phyloP scores from a whole-genome alignment of 2,797 vertebrate species.

The Remorina albescens region DNA sequence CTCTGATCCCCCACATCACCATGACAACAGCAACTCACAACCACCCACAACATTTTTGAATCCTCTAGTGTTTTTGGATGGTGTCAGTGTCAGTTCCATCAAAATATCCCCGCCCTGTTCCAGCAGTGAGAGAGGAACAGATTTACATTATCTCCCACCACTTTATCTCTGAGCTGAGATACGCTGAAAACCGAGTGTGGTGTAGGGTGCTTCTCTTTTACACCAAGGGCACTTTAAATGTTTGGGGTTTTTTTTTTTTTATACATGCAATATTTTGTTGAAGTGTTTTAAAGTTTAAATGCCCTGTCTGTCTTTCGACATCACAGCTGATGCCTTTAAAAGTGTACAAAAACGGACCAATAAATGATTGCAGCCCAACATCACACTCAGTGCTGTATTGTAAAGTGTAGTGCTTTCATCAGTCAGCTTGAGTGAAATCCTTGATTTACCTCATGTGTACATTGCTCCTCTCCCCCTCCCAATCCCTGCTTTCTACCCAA shows the following conservation, averaged over 20 bases:
- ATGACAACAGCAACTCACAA: constrained; percentile 74
- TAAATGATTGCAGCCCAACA: constrained; percentile 76
- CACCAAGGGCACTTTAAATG: constrained; percentile 65
- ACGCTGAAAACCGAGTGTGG: constrained; percentile 42
- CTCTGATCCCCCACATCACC: constrained; percentile 67
- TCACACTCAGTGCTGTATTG: constrained; percentile 69
- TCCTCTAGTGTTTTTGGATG: constrained; percentile 64
- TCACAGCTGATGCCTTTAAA: constrained; percentile 55
- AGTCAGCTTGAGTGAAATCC: constrained; percentile 67
- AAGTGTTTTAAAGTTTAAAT: constrained; percentile 38
- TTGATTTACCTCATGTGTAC: constrained; percentile 75
- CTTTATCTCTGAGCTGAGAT: constrained; percentile 54
- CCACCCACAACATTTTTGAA: constrained; percentile 63
- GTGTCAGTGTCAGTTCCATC: constrained; percentile 65
- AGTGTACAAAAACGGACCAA: constrained; percentile 76
- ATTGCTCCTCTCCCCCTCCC: constrained; percentile 45
- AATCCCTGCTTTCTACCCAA: constrained; percentile 65
- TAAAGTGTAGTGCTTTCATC: constrained; percentile 71
- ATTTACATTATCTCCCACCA: constrained; percentile 57
- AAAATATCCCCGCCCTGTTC: constrained; percentile 58
- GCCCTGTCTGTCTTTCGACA: constrained; percentile 43
- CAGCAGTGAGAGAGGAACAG: constrained; percentile 57
- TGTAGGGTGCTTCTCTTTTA: constrained; percentile 63
- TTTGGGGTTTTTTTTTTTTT: no score
- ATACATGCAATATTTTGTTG: constrained; percentile 42